Conservation (phyloP, 2,888 invertebrate species). For the Diarsia brunnea region DNA sequence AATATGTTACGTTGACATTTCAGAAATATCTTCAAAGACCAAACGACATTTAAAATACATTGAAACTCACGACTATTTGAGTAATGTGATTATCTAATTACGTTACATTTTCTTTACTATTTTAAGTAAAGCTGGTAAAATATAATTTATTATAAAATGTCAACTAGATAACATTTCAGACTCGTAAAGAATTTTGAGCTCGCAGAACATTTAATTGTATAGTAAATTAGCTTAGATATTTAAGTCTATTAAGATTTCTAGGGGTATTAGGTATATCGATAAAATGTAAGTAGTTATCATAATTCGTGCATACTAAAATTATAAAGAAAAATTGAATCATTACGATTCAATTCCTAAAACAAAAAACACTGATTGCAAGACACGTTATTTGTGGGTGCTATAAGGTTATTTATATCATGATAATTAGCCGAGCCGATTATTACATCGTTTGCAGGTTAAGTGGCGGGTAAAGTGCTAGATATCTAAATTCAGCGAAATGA, state of each 20-base stretch:
- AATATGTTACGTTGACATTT: conserved; percentile 23
- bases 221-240: neutral
- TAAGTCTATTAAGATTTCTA: neutral
- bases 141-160: conserved; percentile 3
- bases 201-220: neutral
- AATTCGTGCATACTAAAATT: too few relatives aligned
- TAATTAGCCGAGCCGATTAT: too few relatives aligned
- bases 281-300: neutral
- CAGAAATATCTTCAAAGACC: conserved; percentile 25
- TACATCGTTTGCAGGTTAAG: too few relatives aligned
- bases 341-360: too few relatives aligned
- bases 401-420: too few relatives aligned
- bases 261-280: neutral
- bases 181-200: neutral
- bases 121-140: neutral
- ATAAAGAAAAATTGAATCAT: too few relatives aligned
- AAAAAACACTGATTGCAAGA: too few relatives aligned
- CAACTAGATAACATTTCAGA: neutral
- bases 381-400: too few relatives aligned
- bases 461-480: too few relatives aligned
- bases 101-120: neutral
- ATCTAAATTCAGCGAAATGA: neutral
- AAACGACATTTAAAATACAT: conserved; percentile 9
- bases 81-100: conserved; percentile 10
- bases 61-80: conserved; percentile 13